These are phyloP conservation scores for Oxystoma pomonae DNA, from an alignment of 2,888 invertebrate genomes.

Conservation along the genomic window DNA sequence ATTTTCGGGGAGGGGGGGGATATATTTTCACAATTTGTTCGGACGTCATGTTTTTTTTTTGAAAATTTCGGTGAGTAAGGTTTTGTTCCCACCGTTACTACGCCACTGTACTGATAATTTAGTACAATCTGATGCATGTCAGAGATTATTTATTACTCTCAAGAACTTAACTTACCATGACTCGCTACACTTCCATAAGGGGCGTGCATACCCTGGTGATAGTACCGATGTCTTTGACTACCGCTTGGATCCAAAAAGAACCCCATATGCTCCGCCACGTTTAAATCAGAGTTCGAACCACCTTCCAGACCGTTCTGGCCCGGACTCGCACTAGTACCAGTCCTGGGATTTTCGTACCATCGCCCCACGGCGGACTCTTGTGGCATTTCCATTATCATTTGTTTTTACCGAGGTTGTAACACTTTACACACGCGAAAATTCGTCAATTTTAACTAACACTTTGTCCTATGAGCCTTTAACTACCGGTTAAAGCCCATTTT, in stretches of 20 bases:
- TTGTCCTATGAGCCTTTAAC: not conserved
- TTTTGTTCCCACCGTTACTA: too few species aligned
- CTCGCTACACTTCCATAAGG: slow-evolving; percentile 47
- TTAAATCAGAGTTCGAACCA: slow-evolving; percentile 41
- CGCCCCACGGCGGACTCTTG: slow-evolving; percentile 47
- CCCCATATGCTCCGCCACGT: slow-evolving; percentile 50
- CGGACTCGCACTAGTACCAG: slow-evolving; percentile 45
- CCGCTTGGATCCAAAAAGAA: slow-evolving; percentile 49
- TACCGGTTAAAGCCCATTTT: not conserved
- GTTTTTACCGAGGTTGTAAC: slow-evolving; percentile 32
- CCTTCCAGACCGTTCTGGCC: slow-evolving; percentile 41
- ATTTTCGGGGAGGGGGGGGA: too few species aligned
- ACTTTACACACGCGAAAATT: slow-evolving; percentile 36
- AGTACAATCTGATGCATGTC: too few species aligned
- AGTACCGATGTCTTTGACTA: slow-evolving; percentile 47
- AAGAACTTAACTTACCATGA: slow-evolving; percentile 44
- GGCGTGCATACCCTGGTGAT: slow-evolving; percentile 51
- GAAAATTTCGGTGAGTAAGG: too few species aligned
- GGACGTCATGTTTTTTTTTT: too few species aligned
- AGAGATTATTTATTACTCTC: too few species aligned
- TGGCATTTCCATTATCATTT: slow-evolving; percentile 51
- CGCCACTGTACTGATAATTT: too few species aligned
- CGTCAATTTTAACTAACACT: not conserved
- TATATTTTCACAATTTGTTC: too few species aligned
- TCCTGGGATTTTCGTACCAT: slow-evolving; percentile 50